Percentiles rank a stretch among this genome's conserved stretches.
Evolutionary conservation across 1,140 invertebrate genomes (phyloP).

Genomic region (Drosophila persimilis): DNA sequence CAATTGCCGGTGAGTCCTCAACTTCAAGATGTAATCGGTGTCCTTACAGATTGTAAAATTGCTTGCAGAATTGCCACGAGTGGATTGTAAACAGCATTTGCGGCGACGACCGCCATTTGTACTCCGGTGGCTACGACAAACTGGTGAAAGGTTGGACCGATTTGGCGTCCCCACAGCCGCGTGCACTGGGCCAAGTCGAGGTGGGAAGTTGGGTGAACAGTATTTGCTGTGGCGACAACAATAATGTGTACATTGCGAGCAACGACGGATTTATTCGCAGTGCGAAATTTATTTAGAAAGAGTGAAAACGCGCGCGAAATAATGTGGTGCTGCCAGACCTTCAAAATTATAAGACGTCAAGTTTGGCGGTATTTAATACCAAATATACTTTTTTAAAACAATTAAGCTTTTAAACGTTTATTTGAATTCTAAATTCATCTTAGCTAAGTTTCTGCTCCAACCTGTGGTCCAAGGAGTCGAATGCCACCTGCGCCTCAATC

Average conservation of each 20-base stretch:
- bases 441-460: slow-evolving; percentile 26
- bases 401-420: slow-evolving; percentile 2
- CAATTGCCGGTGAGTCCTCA: slow-evolving; percentile 40
- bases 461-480: slow-evolving; percentile 82
- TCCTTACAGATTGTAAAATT: neutral
- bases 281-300: slow-evolving; percentile 61
- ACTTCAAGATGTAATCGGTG: neutral
- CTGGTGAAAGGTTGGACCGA: slow-evolving; percentile 77
- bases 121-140: slow-evolving; percentile 78
- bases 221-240: slow-evolving; percentile 63
- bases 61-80: slow-evolving; percentile 71
- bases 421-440: slow-evolving; percentile 8
- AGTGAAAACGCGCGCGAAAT: neutral
- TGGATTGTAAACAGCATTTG: slow-evolving; percentile 77
- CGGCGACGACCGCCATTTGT: slow-evolving; percentile 59
- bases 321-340: slow-evolving; percentile 5
- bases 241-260: slow-evolving; percentile 66
- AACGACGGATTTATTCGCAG: slow-evolving; percentile 66
- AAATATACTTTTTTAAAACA: too few species aligned
- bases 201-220: slow-evolving; percentile 70
- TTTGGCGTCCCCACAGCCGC: slow-evolving; percentile 46
- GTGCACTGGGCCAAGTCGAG: slow-evolving; percentile 62
- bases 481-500: slow-evolving; percentile 90
- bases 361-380: neutral
- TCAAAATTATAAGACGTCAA: neutral